Evolutionary conservation across 2,113 vertebrate species (phyloP).

Genomic region (Circaetus gallicus): DNA sequence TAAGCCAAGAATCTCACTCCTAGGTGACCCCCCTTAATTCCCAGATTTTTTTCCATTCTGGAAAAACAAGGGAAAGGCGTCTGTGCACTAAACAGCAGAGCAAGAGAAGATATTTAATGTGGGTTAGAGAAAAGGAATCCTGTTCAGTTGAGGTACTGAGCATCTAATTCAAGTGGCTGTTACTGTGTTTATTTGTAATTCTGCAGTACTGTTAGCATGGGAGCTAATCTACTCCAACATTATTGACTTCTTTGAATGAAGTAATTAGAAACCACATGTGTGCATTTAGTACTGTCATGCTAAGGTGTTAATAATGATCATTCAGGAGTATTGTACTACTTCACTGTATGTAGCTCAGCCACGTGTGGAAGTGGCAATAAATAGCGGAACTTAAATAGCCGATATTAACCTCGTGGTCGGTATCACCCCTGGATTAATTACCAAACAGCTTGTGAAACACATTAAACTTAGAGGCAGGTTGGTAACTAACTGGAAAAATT

Average conservation of each 20-base stretch:
- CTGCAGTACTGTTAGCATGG: neutral
- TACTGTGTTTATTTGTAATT: neutral
- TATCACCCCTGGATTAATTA: neutral
- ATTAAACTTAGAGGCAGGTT: neutral
- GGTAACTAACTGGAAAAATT: neutral
- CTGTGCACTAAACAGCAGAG: neutral
- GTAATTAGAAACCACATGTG: neutral
- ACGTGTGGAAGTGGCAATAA: neutral
- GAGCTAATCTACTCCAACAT: neutral
- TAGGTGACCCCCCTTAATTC: neutral
- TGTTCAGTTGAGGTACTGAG: neutral
- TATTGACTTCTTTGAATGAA: neutral
- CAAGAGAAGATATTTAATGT: neutral
- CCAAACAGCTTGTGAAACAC: neutral
- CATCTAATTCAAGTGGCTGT: neutral
- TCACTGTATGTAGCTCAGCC: neutral
- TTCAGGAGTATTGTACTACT: neutral
- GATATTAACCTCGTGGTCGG: neutral
- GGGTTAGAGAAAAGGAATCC: neutral
- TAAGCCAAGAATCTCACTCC: neutral
- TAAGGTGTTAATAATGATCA: neutral
- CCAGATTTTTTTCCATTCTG: neutral
- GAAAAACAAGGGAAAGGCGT: neutral
- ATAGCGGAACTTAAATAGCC: neutral
- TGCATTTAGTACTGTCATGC: neutral